A percentile compares a stretch with the other conserved stretches of the same genome.
Conservation (phyloP, 2,888 invertebrate genomes). For the Tenthredo notha region DNA sequence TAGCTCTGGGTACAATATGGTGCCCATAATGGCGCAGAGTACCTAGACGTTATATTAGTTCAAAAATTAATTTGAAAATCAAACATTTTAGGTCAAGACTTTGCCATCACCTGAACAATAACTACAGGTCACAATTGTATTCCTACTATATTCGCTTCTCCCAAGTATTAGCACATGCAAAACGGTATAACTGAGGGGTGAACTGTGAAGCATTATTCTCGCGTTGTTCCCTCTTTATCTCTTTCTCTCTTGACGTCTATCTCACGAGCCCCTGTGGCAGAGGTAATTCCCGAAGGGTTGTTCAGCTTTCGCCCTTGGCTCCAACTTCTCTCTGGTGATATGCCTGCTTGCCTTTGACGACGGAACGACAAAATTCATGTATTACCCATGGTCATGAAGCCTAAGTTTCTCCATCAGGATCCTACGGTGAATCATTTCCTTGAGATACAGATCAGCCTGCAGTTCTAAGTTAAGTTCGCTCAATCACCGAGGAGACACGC, state of each 20-base stretch:
- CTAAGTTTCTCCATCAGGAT: constrained; percentile 38
- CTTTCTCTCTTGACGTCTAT: neutral
- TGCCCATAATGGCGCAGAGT: neutral
- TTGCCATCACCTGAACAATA: neutral
- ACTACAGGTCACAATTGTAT: neutral
- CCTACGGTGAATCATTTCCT: neutral
- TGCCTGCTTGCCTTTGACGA: constrained; percentile 43
- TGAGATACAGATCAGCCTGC: constrained; percentile 11
- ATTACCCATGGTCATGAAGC: constrained; percentile 27
- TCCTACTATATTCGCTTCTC: neutral
- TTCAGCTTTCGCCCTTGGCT: constrained; percentile 27
- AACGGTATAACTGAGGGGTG: constrained; percentile 11
- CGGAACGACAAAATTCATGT: constrained; percentile 26
- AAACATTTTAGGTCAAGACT: neutral
- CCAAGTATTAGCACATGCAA: neutral
- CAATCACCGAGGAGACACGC: neutral
- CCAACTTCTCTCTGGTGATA: constrained; percentile 16
- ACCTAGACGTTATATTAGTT: neutral
- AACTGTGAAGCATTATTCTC: constrained; percentile 16
- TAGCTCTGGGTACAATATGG: constrained; percentile 3
- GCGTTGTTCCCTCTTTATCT: neutral
- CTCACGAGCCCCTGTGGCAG: neutral
- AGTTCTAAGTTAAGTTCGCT: neutral
- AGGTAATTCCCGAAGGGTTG: constrained; percentile 43
- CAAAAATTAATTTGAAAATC: neutral